Base-by-base conservation (phyloP, 2,113 vertebrate genomes). In the Elephas maximus region DNA sequence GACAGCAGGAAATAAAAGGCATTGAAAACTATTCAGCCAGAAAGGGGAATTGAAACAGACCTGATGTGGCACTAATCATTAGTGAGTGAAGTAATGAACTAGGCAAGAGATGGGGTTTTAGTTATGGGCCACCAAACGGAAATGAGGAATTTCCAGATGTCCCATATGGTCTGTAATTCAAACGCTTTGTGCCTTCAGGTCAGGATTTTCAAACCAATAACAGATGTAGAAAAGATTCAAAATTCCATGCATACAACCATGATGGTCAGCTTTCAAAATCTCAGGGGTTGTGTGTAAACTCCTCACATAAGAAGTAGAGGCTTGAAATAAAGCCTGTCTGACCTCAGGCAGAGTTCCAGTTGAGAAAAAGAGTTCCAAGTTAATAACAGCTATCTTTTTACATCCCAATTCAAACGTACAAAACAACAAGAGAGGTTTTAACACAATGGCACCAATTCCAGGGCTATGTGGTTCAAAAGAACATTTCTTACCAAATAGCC, bases 141-240 rank as follows among this genome's bases (percentile, higher is more conserved):
- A 98, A 97, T 97, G 94, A 96, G 91, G 85, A 85, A 93, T 95
- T 97, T 96, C 96, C 97, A 97, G 97, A 97, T 97, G 97, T 97
- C 97, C 97, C 97, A 81, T 94, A 97, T 97, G 94, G 92, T 95
- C 94, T 94, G 74, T 94, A 97, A 97, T 93, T 96, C 96, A 95
- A 97, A 92, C 48, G 91, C 71, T 94, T 88, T 89, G 79, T 97
- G 95, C 94, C 98, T 97, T 89, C 74, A 62, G 97, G 97, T 97
- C 95, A 97, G 93, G 96, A 94, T 95, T 96, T 97, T 96, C 95
- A 91, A 97, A 91, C 63, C 95, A 95, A 95, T 83, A 97, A 94
- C 96, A 97, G 96, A 98, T 97, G 97, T 88, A 96, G 82, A 93
- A 78, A 86, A 91, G 91, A 91, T 82, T 96, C 67, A 26, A 86